Conservation (phyloP, 2,888 invertebrate species). For the Shargacucullia verbasci region DNA sequence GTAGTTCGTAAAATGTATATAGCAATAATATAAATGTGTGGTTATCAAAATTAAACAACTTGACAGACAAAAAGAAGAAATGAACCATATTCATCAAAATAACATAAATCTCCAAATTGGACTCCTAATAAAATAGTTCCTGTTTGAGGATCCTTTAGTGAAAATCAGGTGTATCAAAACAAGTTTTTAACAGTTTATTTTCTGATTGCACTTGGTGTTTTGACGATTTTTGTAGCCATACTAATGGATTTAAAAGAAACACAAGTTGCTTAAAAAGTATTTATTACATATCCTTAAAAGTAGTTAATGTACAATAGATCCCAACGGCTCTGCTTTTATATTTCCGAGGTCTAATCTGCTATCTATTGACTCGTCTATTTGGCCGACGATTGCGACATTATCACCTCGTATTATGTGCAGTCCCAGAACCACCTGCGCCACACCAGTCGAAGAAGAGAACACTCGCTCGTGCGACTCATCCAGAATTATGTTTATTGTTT, state of each 20-base stretch:
- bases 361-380: conserved; percentile 95
- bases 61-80: no score
- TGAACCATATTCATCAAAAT: no score
- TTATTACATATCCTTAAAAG: conserved; percentile 66
- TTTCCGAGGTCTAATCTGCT: conserved; percentile 93
- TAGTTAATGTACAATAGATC: conserved; percentile 94
- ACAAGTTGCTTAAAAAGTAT: conserved; percentile 56
- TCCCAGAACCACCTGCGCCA: conserved; percentile 96
- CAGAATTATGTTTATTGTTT: conserved; percentile 99
- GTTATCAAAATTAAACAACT: no score
- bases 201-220: no score
- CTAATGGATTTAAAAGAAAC: conserved; percentile 10
- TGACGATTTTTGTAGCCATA: no score
- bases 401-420: conserved; percentile 99
- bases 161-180: no score
- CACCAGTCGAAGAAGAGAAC: conserved; percentile 97
- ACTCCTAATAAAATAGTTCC: no score
- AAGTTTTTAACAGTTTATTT: no score
- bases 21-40: no score
- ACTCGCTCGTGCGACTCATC: conserved; percentile 99
- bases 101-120: no score
- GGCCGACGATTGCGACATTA: conserved; percentile 97
- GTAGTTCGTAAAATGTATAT: no score
- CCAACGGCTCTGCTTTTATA: conserved; percentile 95
- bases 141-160: no score